phyloP scores from a whole-genome alignment of 1,140 invertebrate species.

The Tetraneura akinire region DNA sequence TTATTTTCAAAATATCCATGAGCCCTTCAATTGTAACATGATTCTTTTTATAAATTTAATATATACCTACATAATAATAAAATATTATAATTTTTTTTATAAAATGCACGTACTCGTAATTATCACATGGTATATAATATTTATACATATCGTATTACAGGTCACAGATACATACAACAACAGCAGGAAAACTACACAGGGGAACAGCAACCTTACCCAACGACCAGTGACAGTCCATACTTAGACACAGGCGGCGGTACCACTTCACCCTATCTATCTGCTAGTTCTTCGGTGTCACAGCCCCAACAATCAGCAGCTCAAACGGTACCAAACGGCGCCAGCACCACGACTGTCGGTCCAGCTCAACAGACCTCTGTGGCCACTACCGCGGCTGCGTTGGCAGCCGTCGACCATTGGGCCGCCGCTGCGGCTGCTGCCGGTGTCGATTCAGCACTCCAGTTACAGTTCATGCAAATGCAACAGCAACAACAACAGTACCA shows the following conservation, averaged over 20 bases:
- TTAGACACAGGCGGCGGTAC: background rate
- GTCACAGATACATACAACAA: conserved; percentile 21
- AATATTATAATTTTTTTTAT: no score
- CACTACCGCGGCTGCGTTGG: background rate
- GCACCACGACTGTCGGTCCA: background rate
- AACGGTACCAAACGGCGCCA: conserved; percentile 31
- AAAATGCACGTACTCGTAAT: no score
- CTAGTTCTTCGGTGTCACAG: background rate
- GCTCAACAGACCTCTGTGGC: conserved; percentile 1
- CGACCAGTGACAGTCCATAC: conserved; percentile 32
- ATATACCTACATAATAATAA: no score
- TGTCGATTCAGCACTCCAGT: background rate
- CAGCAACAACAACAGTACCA: conserved; percentile 13
- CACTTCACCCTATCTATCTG: conserved; percentile 3
- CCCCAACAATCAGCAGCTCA: conserved; percentile 7
- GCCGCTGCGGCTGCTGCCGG: background rate
- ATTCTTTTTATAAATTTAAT: no score
- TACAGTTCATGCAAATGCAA: conserved; percentile 35
- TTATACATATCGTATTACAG: background rate
- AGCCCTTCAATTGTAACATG: no score
- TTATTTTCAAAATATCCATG: no score
- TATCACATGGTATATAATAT: background rate
- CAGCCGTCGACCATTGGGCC: background rate
- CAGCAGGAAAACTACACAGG: background rate
- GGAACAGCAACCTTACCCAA: conserved; percentile 27